Base-by-base conservation (phyloP, 2,113 vertebrate species). In the Odontesthes bonariensis region DNA sequence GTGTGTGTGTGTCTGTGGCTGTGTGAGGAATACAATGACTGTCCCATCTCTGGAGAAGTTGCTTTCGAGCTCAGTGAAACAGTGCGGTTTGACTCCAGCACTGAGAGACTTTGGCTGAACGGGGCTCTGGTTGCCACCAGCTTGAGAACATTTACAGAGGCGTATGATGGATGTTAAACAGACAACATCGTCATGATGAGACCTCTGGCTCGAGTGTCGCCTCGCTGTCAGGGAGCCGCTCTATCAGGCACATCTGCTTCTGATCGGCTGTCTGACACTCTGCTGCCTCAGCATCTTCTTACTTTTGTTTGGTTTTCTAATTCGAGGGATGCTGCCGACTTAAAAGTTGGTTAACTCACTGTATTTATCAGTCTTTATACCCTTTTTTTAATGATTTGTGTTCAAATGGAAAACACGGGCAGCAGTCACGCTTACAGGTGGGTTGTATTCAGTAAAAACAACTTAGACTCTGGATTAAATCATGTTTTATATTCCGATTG, bases 91-190 rank as follows among this genome's bases (percentile, higher is more conserved):
- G 23, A 7, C 68, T 72, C 61, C 54, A 44, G 65, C 77, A 19
- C 56, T 0, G 62, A 75, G 57, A 55, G 72, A 20, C 68, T 49
- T 3, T 52, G 61, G 64, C 67, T 40, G 71, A 58, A 69, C 2
- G 19, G 1, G 23, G 61, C 67, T 55, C 75, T 58, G 79, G 69
- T 73, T 47, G 74, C 77, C 75, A 77, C 79, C 65, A 73, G 76
- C 75, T 61, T 75, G 77, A 61, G 75, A 86, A 65, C 86, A 77
- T 86, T 69, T 57, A 49, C 55, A 68, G 85, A 62, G 63, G 73
- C 60, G 83, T 78, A 20, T 82, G 86, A 90, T 68, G 65, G 75
- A 89, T 69, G 82, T 81, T 81, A 71, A 88, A 82, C 88, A 88
- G 86, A 75, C 77, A 53, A 20, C 69, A n/a, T 10, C 58, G 60